Conservation (phyloP, 2,797 vertebrate genomes). For the Sebastes vulpes region DNA sequence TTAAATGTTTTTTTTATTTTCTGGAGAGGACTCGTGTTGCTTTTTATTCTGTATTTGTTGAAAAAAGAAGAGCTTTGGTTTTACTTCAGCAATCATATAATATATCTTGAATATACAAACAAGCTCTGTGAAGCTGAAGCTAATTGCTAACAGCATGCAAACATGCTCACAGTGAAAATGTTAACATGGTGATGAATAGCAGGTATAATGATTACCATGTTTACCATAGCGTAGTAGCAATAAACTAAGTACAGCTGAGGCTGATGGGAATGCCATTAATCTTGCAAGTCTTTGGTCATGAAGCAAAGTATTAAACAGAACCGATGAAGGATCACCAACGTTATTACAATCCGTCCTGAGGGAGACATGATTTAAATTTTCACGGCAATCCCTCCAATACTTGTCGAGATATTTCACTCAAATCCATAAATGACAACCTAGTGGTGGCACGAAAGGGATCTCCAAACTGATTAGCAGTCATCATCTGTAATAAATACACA, state of each 20-base stretch:
- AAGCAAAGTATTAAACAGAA: not conserved
- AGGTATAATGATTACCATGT: not conserved
- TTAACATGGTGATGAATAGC: not conserved
- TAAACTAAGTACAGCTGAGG: not conserved
- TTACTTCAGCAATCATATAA: not conserved
- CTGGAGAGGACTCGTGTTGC: not conserved
- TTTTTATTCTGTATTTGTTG: not conserved
- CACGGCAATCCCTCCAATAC: not conserved
- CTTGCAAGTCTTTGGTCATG: not conserved
- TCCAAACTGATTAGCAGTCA: not conserved
- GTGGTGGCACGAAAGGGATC: not conserved
- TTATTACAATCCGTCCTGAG: not conserved
- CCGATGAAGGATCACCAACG: not conserved
- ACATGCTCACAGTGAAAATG: not conserved
- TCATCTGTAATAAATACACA: not conserved
- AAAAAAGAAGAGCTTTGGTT: not conserved
- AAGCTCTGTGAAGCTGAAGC: too few species aligned
- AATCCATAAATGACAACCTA: not conserved
- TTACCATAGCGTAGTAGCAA: not conserved
- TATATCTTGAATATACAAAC: too few species aligned
- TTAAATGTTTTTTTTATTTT: not conserved
- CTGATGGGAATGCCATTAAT: not conserved
- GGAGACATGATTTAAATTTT: not conserved
- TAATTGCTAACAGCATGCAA: too few species aligned
- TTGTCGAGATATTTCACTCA: not conserved